These are phyloP conservation scores for Zapus hudsonius DNA, from an alignment of 2,113 vertebrate species.

Conservation along the genomic window DNA sequence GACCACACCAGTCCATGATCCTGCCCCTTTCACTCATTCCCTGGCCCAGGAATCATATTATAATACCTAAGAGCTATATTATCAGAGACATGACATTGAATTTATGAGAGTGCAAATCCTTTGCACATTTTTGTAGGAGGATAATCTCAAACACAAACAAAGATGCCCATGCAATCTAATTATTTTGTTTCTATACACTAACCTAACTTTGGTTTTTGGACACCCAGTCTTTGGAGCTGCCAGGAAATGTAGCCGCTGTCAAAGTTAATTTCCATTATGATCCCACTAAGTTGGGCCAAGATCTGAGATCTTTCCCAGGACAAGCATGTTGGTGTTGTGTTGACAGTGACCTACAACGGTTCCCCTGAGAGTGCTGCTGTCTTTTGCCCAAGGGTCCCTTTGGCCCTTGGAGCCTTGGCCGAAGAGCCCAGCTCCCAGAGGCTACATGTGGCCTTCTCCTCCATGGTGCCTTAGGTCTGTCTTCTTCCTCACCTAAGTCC, in stretches of 20 bases:
- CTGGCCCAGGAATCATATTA: not conserved
- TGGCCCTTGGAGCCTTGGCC: not conserved
- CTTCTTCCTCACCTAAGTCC: not conserved
- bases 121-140: constrained; percentile 23
- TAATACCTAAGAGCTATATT: not conserved
- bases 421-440: not conserved
- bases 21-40: not conserved
- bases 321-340: not conserved
- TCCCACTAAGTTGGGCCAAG: not conserved
- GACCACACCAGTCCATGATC: not conserved
- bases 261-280: not conserved
- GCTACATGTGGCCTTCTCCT: not conserved
- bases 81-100: not conserved
- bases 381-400: not conserved
- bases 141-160: no score
- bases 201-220: constrained; percentile 29
- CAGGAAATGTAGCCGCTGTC: not conserved
- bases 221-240: not conserved
- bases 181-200: not conserved
- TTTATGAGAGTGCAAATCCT: constrained; percentile 7
- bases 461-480: not conserved
- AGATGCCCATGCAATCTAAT: not conserved
- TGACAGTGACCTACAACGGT: not conserved
- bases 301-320: not conserved
- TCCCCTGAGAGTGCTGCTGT: not conserved